Percentiles rank a stretch among this genome's conserved stretches.
phyloP scores from a whole-genome alignment of 64 coral and sea anemone genomes.

The Pocillopora damicornis region DNA sequence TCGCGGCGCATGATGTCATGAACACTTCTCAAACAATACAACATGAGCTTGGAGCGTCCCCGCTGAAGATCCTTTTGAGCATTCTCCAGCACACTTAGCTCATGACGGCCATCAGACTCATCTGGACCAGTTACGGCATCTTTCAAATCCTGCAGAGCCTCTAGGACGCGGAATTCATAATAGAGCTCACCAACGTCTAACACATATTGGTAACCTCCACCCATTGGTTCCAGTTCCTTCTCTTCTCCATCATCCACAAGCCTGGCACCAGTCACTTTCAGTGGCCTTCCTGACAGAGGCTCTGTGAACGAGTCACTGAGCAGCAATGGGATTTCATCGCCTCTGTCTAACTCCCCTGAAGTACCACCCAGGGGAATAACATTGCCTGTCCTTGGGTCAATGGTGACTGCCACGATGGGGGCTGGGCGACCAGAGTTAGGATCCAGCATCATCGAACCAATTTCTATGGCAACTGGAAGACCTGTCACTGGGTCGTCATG shows the following conservation, averaged over 20 bases:
- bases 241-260: conserved; percentile 92
- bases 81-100: conserved; percentile 80
- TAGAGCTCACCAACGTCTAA: conserved; percentile 90
- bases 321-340: conserved; percentile 81
- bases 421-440: conserved; percentile 70
- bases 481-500: conserved; percentile 90
- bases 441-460: conserved; percentile 88
- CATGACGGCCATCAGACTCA: conserved; percentile 73
- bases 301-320: conserved; percentile 75
- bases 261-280: conserved; percentile 84
- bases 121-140: conserved; percentile 83
- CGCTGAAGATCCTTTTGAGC: conserved; percentile 68
- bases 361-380: conserved; percentile 92
- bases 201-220: conserved; percentile 77
- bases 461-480: conserved; percentile 91
- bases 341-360: conserved; percentile 71
- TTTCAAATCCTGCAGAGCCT: conserved; percentile 75
- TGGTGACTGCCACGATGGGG: conserved; percentile 79
- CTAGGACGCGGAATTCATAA: conserved; percentile 87
- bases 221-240: conserved; percentile 90
- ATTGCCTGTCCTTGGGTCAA: conserved; percentile 72
- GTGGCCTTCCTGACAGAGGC: conserved; percentile 80
- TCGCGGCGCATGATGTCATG: conserved; percentile 92
- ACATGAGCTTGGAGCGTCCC: conserved; percentile 53
- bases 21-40: conserved; percentile 57